A percentile compares a stretch with the other conserved stretches of the same genome.
Conservation (phyloP, 1,140 invertebrate species). For the Harlomillsia oculata region DNA sequence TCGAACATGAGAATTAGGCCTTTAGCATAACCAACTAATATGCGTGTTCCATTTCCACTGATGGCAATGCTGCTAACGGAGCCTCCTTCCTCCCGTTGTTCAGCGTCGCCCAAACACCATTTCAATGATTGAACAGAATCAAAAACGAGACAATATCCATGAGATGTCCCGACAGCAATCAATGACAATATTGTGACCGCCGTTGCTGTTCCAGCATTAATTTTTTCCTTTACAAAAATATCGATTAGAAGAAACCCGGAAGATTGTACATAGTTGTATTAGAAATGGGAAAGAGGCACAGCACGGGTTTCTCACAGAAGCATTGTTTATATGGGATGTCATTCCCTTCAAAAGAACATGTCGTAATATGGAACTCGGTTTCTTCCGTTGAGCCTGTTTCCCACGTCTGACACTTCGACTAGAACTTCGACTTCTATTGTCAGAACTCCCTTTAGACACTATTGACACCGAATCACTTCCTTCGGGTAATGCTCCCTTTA, state of each 20-base stretch:
- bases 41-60: slow-evolving; percentile 72
- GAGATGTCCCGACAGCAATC: slow-evolving; percentile 83
- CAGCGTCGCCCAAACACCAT: slow-evolving; percentile 58
- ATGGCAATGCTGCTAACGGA: slow-evolving; percentile 75
- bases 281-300: too few species aligned
- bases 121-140: slow-evolving; percentile 71
- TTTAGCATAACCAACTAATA: slow-evolving; percentile 77
- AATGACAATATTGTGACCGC: slow-evolving; percentile 64
- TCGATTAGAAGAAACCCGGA: too few species aligned
- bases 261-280: too few species aligned
- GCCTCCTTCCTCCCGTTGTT: slow-evolving; percentile 60
- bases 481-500: slow-evolving; percentile 35
- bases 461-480: slow-evolving; percentile 40
- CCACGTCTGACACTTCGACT: slow-evolving; percentile 30
- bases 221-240: slow-evolving; percentile 60
- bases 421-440: slow-evolving; percentile 37
- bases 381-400: slow-evolving; percentile 37
- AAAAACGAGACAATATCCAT: slow-evolving; percentile 82
- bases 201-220: slow-evolving; percentile 79
- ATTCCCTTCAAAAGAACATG: slow-evolving; percentile 73
- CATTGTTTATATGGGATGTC: slow-evolving; percentile 72
- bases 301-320: slow-evolving; percentile 55
- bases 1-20: slow-evolving; percentile 79
- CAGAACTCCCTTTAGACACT: slow-evolving; percentile 37
- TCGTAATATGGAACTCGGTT: slow-evolving; percentile 60